Conservation (phyloP, 1,140 invertebrate species). For the Plodia interpunctella region DNA sequence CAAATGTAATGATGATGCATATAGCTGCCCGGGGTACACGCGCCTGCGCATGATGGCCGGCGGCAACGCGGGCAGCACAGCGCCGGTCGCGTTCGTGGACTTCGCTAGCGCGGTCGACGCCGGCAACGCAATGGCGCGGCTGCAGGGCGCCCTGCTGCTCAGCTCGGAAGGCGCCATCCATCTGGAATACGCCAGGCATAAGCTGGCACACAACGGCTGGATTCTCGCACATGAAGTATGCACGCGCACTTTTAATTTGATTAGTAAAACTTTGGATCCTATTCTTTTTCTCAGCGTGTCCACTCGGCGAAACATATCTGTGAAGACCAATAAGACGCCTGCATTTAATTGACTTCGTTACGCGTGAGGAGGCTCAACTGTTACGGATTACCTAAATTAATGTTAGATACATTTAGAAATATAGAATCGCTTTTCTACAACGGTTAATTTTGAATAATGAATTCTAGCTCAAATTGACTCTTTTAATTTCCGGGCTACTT, state of each 20-base stretch:
- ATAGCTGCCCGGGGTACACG: conserved; percentile 96
- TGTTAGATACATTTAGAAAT: no score
- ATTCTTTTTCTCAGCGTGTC: neutral
- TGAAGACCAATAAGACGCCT: no score
- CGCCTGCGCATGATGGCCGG: conserved; percentile 98
- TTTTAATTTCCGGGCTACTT: no score
- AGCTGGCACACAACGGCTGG: conserved; percentile 87
- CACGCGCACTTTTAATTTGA: conserved; percentile 47
- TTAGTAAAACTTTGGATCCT: conserved; percentile 17
- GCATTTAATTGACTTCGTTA: no score
- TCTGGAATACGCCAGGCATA: conserved; percentile 98
- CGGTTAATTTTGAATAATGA: neutral
- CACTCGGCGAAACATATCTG: no score
- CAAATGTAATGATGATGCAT: conserved; percentile 52
- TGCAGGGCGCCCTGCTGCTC: conserved; percentile 95
- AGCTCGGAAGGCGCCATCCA: conserved; percentile 97
- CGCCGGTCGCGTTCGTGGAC: conserved; percentile 95
- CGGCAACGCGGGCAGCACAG: conserved; percentile 45
- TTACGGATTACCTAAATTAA: no score
- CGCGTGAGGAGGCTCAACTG: no score
- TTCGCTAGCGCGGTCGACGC: conserved; percentile 95
- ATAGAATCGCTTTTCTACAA: no score
- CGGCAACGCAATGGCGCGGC: conserved; percentile 91
- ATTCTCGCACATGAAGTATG: conserved; percentile 76
- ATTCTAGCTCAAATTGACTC: no score